Evolutionary conservation across 53 echinoderm and acorn worm species (phyloP).

Genomic region (Holothuria leucospilota): DNA sequence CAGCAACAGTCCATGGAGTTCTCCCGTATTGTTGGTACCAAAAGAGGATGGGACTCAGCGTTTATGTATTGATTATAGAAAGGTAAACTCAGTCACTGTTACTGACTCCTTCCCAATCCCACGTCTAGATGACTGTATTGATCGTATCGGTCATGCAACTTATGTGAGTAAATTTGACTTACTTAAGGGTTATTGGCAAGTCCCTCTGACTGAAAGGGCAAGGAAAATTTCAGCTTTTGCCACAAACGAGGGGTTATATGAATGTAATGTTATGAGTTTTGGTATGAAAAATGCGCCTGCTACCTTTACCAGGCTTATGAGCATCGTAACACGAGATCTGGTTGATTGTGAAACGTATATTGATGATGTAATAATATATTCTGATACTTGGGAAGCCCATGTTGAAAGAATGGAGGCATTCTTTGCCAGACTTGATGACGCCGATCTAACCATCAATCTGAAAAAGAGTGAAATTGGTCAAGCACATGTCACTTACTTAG

Average conservation of each 20-base stretch:
- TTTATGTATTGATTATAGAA: slow-evolving; percentile 70
- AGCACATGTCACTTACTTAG: slow-evolving; percentile 21
- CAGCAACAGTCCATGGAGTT: slow-evolving; percentile 64
- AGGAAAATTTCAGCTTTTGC: slow-evolving; percentile 69
- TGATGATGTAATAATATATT: slow-evolving; percentile 1
- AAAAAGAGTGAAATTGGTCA: background rate
- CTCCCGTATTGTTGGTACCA: slow-evolving; percentile 57
- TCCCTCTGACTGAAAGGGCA: slow-evolving; percentile 56
- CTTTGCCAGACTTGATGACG: slow-evolving; percentile 30
- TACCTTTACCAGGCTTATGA: slow-evolving; percentile 27
- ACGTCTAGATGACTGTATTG: slow-evolving; percentile 70
- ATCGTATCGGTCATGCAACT: slow-evolving; percentile 59
- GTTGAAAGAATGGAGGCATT: background rate
- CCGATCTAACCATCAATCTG: slow-evolving; percentile 22
- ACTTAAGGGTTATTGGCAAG: slow-evolving; percentile 73
- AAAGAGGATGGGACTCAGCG: slow-evolving; percentile 54
- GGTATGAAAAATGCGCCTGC: slow-evolving; percentile 49
- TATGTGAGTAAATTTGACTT: slow-evolving; percentile 68
- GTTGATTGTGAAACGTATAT: background rate
- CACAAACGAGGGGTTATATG: slow-evolving; percentile 54
- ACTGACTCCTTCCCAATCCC: slow-evolving; percentile 70
- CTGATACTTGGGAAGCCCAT: slow-evolving; percentile 39
- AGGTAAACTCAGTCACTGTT: slow-evolving; percentile 62
- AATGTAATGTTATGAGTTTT: slow-evolving; percentile 37
- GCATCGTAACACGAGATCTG: background rate